Evolutionary conservation across 2,888 invertebrate species (phyloP).

Genomic region (Trichogramma dendrolimi): DNA sequence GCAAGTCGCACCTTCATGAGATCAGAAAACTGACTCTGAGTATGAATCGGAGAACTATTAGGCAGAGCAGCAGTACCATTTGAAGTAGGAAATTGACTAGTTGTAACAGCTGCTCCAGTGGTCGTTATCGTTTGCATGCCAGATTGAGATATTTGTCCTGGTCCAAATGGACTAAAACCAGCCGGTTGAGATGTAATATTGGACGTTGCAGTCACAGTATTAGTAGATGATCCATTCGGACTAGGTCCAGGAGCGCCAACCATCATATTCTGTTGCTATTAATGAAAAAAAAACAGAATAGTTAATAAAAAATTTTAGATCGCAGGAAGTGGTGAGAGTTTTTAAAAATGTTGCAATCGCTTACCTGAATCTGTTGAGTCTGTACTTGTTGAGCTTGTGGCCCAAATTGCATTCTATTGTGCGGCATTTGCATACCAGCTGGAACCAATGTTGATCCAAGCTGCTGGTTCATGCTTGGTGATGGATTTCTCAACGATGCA

Average conservation of each 20-base stretch:
- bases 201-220: constrained; percentile 59
- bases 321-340: too few species aligned
- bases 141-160: constrained; percentile 60
- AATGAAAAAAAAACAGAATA: not conserved
- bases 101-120: constrained; percentile 55
- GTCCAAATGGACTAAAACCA: constrained; percentile 70
- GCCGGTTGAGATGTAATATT: constrained; percentile 58
- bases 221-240: constrained; percentile 64
- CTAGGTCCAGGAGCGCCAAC: constrained; percentile 76
- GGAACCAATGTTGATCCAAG: constrained; percentile 42
- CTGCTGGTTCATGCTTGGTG: constrained; percentile 59
- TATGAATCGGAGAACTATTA: constrained; percentile 55
- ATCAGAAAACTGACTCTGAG: constrained; percentile 58
- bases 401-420: constrained; percentile 28
- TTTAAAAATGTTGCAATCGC: constrained; percentile 40
- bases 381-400: constrained; percentile 43
- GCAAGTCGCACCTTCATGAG: constrained; percentile 60
- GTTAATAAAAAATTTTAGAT: too few species aligned
- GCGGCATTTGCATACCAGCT: constrained; percentile 22
- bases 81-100: constrained; percentile 56
- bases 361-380: constrained; percentile 43
- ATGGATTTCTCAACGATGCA: constrained; percentile 62
- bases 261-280: constrained; percentile 58
- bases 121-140: constrained; percentile 58
- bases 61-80: constrained; percentile 58